Conservation (phyloP, 2,797 vertebrate genomes). For the Sebastes iracundus region DNA sequence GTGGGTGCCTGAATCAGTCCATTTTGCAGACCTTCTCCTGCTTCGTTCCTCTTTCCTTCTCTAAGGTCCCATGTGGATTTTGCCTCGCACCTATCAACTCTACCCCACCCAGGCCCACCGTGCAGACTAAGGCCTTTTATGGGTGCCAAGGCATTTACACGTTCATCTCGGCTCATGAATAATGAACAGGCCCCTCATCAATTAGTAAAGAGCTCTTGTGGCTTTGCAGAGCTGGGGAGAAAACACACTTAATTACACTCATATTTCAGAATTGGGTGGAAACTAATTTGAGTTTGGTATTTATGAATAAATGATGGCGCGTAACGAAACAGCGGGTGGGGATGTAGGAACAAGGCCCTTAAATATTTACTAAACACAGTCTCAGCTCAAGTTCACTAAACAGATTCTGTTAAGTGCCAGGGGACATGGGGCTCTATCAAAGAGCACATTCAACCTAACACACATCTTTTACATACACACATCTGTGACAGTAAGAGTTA, state of each 20-base stretch:
- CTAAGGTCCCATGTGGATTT: constrained; percentile 1
- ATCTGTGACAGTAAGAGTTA: not conserved
- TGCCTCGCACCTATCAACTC: constrained; percentile 12
- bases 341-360: constrained; percentile 78
- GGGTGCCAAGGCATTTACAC: constrained; percentile 74
- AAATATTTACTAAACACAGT: constrained; percentile 80
- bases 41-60: not conserved
- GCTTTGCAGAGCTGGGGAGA: constrained; percentile 51
- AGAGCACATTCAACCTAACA: constrained; percentile 19
- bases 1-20: not conserved
- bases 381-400: constrained; percentile 61
- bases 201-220: constrained; percentile 78
- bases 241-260: constrained; percentile 81
- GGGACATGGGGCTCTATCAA: constrained; percentile 7
- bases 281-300: constrained; percentile 82
- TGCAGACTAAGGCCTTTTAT: constrained; percentile 59
- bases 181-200: constrained; percentile 75
- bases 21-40: constrained; percentile 5
- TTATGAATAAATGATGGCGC: constrained; percentile 85
- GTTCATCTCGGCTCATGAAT: constrained; percentile 78
- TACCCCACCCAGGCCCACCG: constrained; percentile 15
- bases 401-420: constrained; percentile 36
- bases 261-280: constrained; percentile 78
- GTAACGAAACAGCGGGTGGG: constrained; percentile 76
- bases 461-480: not conserved